Percentiles rank a stretch among this genome's conserved stretches.
Evolutionary conservation across 2,888 invertebrate species (phyloP).

Genomic region (Arge pagana): DNA sequence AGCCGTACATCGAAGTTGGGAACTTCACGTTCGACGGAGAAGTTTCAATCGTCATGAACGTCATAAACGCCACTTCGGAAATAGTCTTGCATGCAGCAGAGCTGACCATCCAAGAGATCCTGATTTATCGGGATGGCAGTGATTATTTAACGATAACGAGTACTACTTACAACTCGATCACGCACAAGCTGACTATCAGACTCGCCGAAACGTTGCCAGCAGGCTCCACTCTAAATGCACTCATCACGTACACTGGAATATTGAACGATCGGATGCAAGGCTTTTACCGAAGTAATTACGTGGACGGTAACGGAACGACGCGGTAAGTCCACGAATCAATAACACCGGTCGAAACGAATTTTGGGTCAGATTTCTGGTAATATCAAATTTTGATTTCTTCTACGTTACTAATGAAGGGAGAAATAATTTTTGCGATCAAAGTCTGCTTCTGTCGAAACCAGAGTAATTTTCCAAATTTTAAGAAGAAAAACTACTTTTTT

Average conservation of each 20-base stretch:
- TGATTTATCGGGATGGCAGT: slow-evolving; percentile 20
- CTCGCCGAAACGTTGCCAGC: slow-evolving; percentile 51
- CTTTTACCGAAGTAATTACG: slow-evolving; percentile 66
- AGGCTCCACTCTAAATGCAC: slow-evolving; percentile 57
- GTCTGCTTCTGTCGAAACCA: no score
- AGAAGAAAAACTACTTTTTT: no score
- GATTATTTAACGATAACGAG: slow-evolving; percentile 2
- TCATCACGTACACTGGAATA: slow-evolving; percentile 64
- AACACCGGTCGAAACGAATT: no score
- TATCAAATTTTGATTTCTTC: no score
- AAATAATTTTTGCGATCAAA: no score
- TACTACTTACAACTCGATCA: slow-evolving; percentile 43
- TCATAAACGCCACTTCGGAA: slow-evolving; percentile 43
- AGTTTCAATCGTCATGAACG: slow-evolving; percentile 57
- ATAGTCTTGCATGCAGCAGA: slow-evolving; percentile 61
- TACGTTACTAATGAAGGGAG: no score
- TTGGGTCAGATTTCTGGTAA: no score
- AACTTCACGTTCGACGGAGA: slow-evolving; percentile 58
- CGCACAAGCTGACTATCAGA: slow-evolving; percentile 61
- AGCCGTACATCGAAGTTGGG: slow-evolving; percentile 58
- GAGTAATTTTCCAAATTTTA: no score
- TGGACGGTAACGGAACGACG: slow-evolving; percentile 38
- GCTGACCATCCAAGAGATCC: slow-evolving; percentile 45
- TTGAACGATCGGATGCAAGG: slow-evolving; percentile 68
- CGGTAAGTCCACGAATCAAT: slow-evolving; percentile 59